Percentiles rank a stretch among this genome's conserved stretches.
phyloP scores from a whole-genome alignment of 2,888 invertebrate genomes.

The Drosophila birchii region DNA sequence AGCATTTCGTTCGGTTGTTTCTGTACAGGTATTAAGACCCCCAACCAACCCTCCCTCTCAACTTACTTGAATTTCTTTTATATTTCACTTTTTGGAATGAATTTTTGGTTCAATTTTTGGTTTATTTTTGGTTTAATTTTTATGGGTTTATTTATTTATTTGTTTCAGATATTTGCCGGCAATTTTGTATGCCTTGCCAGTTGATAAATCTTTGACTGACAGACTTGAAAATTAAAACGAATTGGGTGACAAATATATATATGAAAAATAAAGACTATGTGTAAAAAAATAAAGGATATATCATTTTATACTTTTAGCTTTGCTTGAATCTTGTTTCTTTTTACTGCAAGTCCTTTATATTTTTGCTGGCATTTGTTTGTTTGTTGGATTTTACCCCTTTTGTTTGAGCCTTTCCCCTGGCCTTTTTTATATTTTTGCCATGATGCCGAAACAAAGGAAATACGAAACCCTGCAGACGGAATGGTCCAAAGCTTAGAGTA shows the following conservation, averaged over 20 bases:
- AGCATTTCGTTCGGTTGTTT: constrained; percentile 12
- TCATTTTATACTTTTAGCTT: neutral
- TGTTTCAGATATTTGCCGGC: constrained; percentile 32
- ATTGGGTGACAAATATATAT: neutral
- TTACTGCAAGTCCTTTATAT: neutral
- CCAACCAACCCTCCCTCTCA: neutral
- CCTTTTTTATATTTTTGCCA: neutral
- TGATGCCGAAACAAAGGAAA: constrained; percentile 11
- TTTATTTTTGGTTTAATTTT: neutral
- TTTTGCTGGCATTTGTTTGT: neutral
- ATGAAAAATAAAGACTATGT: no score
- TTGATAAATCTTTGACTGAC: constrained; percentile 3
- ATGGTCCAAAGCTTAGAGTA: neutral
- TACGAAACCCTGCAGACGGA: neutral
- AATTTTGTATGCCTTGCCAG: constrained; percentile 17
- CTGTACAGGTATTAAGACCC: constrained; percentile 10
- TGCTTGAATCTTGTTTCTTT: neutral
- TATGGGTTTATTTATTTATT: no score
- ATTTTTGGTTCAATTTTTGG: neutral
- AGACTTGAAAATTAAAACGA: neutral
- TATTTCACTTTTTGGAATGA: constrained; percentile 7
- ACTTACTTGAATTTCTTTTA: constrained; percentile 1
- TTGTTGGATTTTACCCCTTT: constrained; percentile 8
- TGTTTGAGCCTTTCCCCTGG: constrained; percentile 13
- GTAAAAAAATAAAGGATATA: neutral